Percentiles rank a stretch among this genome's conserved stretches.
Evolutionary conservation across 2,113 vertebrate genomes (phyloP).

Genomic region (Erinaceus europaeus): DNA sequence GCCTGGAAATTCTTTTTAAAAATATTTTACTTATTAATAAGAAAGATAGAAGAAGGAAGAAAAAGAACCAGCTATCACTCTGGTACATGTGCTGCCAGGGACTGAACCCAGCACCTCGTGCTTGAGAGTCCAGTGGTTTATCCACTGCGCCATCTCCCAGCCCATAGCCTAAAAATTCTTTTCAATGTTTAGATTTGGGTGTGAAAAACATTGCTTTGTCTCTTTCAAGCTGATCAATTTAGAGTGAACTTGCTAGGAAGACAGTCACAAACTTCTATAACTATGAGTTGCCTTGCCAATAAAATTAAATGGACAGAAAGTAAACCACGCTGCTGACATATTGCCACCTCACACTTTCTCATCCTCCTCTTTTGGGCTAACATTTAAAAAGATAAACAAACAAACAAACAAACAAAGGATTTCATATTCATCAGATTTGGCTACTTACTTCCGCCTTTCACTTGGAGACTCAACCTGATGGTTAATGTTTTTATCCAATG

Average conservation of each 20-base stretch:
- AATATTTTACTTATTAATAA: too few relatives aligned
- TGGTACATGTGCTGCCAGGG: too few relatives aligned
- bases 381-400: too few relatives aligned
- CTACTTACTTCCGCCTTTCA: conserved; percentile 86
- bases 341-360: neutral
- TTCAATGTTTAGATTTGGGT: neutral
- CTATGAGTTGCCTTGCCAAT: neutral
- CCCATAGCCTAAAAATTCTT: neutral
- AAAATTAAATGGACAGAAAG: neutral
- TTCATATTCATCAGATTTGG: neutral
- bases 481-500: conserved; percentile 77
- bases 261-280: neutral
- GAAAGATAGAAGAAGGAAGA: too few relatives aligned
- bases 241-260: neutral
- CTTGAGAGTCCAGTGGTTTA: too few relatives aligned
- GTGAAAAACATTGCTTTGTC: neutral
- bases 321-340: neutral
- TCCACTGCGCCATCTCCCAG: too few relatives aligned
- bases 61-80: too few relatives aligned
- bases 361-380: neutral
- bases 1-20: neutral
- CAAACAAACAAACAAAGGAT: too few relatives aligned
- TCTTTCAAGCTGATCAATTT: neutral
- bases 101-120: too few relatives aligned
- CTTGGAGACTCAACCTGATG: conserved; percentile 77